Base-by-base conservation (phyloP, 2,888 invertebrate species). In the Drosophila limbata region DNA sequence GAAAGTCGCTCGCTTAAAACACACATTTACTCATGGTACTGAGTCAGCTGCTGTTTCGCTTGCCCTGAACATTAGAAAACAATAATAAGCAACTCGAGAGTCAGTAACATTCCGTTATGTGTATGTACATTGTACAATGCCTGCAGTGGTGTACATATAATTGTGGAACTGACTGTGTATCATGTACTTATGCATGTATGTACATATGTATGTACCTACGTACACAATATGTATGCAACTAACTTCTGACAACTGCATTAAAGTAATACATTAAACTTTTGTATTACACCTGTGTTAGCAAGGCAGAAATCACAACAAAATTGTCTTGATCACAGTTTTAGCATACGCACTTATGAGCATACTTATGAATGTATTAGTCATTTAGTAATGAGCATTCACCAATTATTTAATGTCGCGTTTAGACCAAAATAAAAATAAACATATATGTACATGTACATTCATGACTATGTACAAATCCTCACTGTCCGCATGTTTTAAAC, bases 101-200 rank as follows among this genome's bases (percentile, higher is more conserved):
- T 28, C 28, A 47, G 35, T 17, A 57, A 56, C 28, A 57, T 44
- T 19, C 44, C 42, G 19, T 31, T 42, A 45, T 44, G 25, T 45
- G 25, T 35, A 25, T 57, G 42, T 42, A 39, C 39, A 39, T 17
- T 57, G 42, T 42, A 39, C 39, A 39, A 48, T 31, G 13, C n/a
- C 17, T 28, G 6, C 44, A 15, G 8, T 11, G 33, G 33, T 56
- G 55, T 44, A 33, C 21, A 11, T 11, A 61, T 60, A 60, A 55
- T 73, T 73, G 15, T 42, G 37, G 19, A 33, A 33, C 48, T 15
- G 21, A 67, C 73, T 60, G 44, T 59, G 40, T 28, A 17, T 53
- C 37, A 39, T 17, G 10, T 39, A 39, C 28, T 11, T 47, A 28
- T 37, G 19, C 37, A 44, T 1, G 42, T 44, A 21, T 21, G 28